A percentile compares a stretch with the other conserved stretches of the same genome.
Evolutionary conservation across 2,113 vertebrate genomes (phyloP).

Genomic region (Aptenodytes forsteri): DNA sequence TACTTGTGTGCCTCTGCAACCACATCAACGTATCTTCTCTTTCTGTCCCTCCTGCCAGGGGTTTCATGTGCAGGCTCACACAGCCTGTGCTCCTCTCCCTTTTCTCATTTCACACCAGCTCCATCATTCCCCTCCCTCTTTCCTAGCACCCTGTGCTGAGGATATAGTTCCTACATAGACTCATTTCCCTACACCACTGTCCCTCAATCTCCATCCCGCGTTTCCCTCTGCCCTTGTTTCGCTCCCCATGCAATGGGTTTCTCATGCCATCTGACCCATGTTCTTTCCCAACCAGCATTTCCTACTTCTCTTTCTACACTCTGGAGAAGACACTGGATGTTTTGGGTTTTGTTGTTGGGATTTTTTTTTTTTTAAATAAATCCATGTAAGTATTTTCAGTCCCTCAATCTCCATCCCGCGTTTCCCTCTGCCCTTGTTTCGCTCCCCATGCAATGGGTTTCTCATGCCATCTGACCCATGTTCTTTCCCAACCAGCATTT

Average conservation of each 20-base stretch:
- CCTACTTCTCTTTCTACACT: not conserved
- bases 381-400: not conserved
- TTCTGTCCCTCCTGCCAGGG: not conserved
- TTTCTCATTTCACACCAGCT: not conserved
- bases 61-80: not conserved
- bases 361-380: not conserved
- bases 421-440: not conserved
- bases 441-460: not conserved
- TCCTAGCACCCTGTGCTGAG: not conserved
- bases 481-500: not conserved
- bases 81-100: not conserved
- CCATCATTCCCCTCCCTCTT: not conserved
- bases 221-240: not conserved
- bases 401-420: not conserved
- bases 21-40: not conserved
- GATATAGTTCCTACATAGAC: not conserved
- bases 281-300: not conserved
- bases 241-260: not conserved
- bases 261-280: not conserved
- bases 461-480: not conserved
- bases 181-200: not conserved
- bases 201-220: not conserved
- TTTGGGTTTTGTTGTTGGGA: not conserved
- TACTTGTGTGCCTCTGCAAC: not conserved
- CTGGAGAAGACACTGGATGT: not conserved